Conservation (phyloP, 2,888 invertebrate species). For the Polyommatus icarus region DNA sequence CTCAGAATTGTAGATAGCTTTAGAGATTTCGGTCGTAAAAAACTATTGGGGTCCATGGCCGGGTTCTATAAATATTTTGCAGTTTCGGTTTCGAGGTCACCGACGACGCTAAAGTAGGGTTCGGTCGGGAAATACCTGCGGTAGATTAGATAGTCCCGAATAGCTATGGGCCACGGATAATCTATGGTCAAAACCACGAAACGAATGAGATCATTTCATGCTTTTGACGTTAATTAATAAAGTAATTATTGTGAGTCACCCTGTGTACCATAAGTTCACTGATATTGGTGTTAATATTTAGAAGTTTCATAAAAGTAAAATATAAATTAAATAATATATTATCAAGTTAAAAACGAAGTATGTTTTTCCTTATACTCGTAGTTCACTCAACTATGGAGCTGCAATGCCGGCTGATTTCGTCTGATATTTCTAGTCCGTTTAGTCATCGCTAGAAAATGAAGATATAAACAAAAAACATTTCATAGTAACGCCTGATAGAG, state of each 20-base stretch:
- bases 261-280: too few relatives aligned
- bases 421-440: slow-evolving; percentile 45
- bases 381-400: slow-evolving; percentile 55
- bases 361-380: slow-evolving; percentile 35
- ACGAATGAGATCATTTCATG: background rate
- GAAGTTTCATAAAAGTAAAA: background rate
- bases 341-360: too few relatives aligned
- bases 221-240: background rate
- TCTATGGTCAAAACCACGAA: background rate
- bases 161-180: background rate
- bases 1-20: slow-evolving; percentile 3
- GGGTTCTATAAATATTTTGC: slow-evolving; percentile 13
- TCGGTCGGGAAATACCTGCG: background rate
- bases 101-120: background rate
- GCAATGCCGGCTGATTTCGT: slow-evolving; percentile 49
- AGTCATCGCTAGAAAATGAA: slow-evolving; percentile 50
- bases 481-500: slow-evolving; percentile 36
- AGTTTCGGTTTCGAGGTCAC: background rate
- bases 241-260: too few relatives aligned
- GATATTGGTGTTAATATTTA: too few relatives aligned
- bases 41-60: slow-evolving; percentile 12
- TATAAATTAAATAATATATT: background rate
- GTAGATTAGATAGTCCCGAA: background rate
- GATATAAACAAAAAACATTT: slow-evolving; percentile 47
- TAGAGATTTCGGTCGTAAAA: background rate